Evolutionary conservation across 2,113 vertebrate species (phyloP).

Genomic region (Chloebia gouldiae): DNA sequence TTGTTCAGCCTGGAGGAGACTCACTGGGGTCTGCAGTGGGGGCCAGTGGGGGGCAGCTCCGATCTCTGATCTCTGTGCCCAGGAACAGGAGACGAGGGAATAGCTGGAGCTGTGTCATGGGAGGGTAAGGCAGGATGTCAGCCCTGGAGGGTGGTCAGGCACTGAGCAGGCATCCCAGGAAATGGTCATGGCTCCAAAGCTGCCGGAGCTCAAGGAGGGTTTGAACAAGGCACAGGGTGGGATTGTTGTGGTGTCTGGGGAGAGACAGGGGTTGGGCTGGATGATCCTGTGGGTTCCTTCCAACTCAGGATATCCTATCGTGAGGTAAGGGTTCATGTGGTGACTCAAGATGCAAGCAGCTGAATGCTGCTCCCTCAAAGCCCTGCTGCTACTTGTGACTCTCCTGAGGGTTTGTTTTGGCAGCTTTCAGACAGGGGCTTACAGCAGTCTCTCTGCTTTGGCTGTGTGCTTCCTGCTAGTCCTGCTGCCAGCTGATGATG

Average conservation of each 20-base stretch:
- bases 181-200: neutral
- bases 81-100: neutral
- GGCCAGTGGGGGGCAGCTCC: neutral
- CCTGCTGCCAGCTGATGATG: neutral
- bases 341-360: neutral
- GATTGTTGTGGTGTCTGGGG: neutral
- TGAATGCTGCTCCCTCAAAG: neutral
- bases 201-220: neutral
- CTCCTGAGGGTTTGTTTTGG: neutral
- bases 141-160: neutral
- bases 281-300: neutral
- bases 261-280: neutral
- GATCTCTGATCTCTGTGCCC: neutral
- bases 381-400: neutral
- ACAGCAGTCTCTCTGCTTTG: neutral
- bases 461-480: neutral
- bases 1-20: neutral
- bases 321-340: neutral
- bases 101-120: neutral
- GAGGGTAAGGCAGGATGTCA: neutral
- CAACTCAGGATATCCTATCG: neutral
- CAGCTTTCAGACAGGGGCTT: neutral
- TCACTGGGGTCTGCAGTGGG: neutral
- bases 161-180: neutral
- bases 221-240: neutral